phyloP scores from a whole-genome alignment of 2,888 invertebrate genomes.

The Podotricha telesiphe region DNA sequence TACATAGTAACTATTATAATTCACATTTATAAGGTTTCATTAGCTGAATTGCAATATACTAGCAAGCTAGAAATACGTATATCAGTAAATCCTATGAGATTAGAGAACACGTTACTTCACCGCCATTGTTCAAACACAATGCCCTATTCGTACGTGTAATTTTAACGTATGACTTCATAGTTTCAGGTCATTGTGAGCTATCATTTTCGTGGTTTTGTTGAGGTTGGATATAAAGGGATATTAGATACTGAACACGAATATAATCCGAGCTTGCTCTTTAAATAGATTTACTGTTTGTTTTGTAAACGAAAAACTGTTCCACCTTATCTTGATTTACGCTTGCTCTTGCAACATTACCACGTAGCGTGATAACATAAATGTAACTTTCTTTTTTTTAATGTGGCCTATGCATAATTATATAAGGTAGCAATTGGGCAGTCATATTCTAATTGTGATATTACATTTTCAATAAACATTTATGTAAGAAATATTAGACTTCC shows the following conservation, averaged over 20 bases:
- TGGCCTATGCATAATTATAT: neutral
- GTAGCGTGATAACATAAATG: conserved; percentile 8
- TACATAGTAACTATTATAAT: neutral
- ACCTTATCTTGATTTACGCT: conserved; percentile 22
- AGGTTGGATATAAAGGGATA: conserved; percentile 5
- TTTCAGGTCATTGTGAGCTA: conserved; percentile 31
- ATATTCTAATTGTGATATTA: neutral
- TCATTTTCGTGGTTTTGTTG: conserved; percentile 29
- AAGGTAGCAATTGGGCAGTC: neutral
- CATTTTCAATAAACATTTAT: neutral
- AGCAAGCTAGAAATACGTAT: conserved; percentile 13
- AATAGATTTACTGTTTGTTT: conserved; percentile 22
- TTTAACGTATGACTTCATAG: conserved; percentile 35
- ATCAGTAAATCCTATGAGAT: conserved; percentile 37
- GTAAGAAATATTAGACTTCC: neutral
- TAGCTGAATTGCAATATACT: conserved; percentile 27
- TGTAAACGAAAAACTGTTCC: conserved; percentile 9
- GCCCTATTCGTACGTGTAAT: conserved; percentile 48
- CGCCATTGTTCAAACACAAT: conserved; percentile 47
- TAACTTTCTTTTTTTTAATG: conserved; percentile 13
- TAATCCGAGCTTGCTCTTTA: conserved; percentile 3
- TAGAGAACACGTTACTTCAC: conserved; percentile 36
- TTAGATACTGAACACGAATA: conserved; percentile 11
- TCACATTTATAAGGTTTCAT: conserved; percentile 23
- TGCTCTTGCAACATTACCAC: conserved; percentile 8